Conservation (phyloP, 2,113 vertebrate species). For the Capreolus pygargus region DNA sequence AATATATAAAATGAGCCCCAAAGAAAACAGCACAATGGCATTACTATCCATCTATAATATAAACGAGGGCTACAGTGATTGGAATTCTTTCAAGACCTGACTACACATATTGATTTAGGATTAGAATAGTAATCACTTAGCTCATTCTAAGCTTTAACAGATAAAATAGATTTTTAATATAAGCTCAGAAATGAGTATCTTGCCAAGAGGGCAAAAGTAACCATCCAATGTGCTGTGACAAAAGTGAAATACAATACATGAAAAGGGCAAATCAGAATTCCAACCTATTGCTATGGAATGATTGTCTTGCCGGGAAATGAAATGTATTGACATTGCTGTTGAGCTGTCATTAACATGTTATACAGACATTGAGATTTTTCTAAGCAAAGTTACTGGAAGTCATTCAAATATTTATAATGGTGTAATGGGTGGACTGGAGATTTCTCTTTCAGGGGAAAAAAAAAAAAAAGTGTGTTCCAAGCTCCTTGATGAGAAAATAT, state of each 20-base stretch:
- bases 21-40: not conserved
- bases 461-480: slow-evolving; percentile 27
- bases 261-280: slow-evolving; percentile 11
- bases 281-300: not conserved
- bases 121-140: slow-evolving; percentile 46
- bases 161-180: slow-evolving; percentile 49
- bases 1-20: not conserved
- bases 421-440: slow-evolving; percentile 9
- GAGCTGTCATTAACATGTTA: not conserved
- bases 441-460: slow-evolving; percentile 9
- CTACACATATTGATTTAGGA: slow-evolving; percentile 19
- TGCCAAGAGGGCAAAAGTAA: slow-evolving; percentile 17
- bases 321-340: slow-evolving; percentile 1
- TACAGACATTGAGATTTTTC: not conserved
- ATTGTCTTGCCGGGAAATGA: slow-evolving; percentile 48
- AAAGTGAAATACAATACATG: not conserved
- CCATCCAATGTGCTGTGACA: not conserved
- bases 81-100: slow-evolving; percentile 21
- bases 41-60: not conserved
- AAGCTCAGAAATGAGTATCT: slow-evolving; percentile 24
- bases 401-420: slow-evolving; percentile 46
- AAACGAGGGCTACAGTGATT: not conserved
- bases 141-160: slow-evolving; percentile 38
- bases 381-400: slow-evolving; percentile 52
- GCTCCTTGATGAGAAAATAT: slow-evolving; percentile 55